Conservation (phyloP, 2,797 vertebrate species). For the Lacerta agilis region DNA sequence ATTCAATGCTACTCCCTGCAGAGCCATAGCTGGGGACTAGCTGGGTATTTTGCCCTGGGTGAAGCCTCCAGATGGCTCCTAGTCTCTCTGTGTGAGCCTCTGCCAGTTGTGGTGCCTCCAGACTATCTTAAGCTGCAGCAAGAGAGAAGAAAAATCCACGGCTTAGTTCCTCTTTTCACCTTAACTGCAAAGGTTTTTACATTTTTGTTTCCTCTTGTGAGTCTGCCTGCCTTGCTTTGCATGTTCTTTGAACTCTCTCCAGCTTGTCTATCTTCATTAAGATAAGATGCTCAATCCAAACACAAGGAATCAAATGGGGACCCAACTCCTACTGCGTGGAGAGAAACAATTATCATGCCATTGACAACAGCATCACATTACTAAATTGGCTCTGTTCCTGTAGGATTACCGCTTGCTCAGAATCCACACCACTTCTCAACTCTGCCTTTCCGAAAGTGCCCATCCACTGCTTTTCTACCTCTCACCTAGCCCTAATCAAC, state of each 20-base stretch:
- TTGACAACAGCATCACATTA: conserved; percentile 67
- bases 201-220: conserved; percentile 32
- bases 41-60: too few species aligned
- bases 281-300: conserved; percentile 49
- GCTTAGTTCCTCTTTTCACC: fast-evolving
- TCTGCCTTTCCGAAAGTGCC: conserved; percentile 65
- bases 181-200: background rate
- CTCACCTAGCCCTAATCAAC: conserved; percentile 52
- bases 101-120: too few species aligned
- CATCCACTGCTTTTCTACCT: background rate
- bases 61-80: too few species aligned
- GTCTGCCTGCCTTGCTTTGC: conserved; percentile 25
- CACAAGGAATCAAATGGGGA: conserved; percentile 50
- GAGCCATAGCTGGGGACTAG: too few species aligned
- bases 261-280: conserved; percentile 61
- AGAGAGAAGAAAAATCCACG: conserved; percentile 19
- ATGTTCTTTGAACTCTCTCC: conserved; percentile 54
- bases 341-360: conserved; percentile 69
- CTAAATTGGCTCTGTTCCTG: conserved; percentile 64
- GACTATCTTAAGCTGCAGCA: background rate
- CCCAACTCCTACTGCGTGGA: conserved; percentile 46
- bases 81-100: too few species aligned
- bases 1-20: too few species aligned
- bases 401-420: conserved; percentile 55
- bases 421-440: conserved; percentile 55